Percentiles rank a stretch among this genome's conserved stretches.
phyloP scores from a whole-genome alignment of 2,888 invertebrate genomes.

The Epinotia bilunana region DNA sequence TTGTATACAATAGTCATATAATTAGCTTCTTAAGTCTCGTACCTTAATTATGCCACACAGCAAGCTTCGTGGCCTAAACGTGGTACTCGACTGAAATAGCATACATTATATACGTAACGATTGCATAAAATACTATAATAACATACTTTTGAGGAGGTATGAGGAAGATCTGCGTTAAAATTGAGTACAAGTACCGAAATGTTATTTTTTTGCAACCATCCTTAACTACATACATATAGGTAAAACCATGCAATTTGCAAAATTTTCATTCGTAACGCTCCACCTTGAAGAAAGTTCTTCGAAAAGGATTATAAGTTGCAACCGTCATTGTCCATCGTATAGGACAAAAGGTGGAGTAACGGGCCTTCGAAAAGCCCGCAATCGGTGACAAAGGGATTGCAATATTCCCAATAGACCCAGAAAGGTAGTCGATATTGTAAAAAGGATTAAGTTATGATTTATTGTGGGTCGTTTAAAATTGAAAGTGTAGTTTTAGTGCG shows the following conservation, averaged over 20 bases:
- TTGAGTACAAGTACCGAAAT: not conserved
- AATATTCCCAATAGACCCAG: constrained; percentile 15
- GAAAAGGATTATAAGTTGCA: constrained; percentile 28
- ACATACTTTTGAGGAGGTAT: too few relatives aligned
- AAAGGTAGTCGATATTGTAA: constrained; percentile 36
- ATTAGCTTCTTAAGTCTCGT: too few relatives aligned
- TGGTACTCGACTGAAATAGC: too few relatives aligned
- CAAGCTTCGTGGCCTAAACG: too few relatives aligned
- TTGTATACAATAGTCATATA: too few relatives aligned
- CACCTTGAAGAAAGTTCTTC: constrained; percentile 27
- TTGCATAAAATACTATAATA: too few relatives aligned
- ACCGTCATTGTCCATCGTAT: constrained; percentile 20
- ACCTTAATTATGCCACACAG: too few relatives aligned
- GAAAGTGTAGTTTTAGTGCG: constrained; percentile 29
- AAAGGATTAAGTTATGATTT: constrained; percentile 43
- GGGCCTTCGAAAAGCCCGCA: constrained; percentile 12
- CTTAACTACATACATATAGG: constrained; percentile 4
- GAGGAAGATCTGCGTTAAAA: not conserved
- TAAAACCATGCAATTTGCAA: constrained; percentile 35
- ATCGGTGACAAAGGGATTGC: constrained; percentile 19
- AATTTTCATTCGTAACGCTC: constrained; percentile 5
- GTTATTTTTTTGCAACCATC: not conserved
- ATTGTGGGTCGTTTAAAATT: constrained; percentile 24
- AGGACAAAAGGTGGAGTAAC: constrained; percentile 29
- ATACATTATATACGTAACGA: too few relatives aligned